These are phyloP conservation scores for Agrilus biguttatus DNA, from an alignment of 2,888 invertebrate species.

Conservation along the genomic window DNA sequence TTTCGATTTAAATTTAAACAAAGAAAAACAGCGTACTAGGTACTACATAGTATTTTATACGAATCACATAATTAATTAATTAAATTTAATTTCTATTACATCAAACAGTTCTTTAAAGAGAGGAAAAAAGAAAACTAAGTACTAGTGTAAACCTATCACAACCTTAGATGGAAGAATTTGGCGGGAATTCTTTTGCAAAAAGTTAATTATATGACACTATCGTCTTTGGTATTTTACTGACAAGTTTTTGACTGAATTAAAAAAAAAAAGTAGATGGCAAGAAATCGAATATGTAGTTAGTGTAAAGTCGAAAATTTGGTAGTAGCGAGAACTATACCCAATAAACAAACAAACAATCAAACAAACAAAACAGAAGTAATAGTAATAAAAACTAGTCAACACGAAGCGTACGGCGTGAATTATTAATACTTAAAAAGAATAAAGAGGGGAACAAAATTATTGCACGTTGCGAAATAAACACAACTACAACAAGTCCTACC, in stretches of 20 bases:
- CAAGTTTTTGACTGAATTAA: constrained; percentile 21
- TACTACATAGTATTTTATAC: no score
- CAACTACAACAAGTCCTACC: constrained; percentile 18
- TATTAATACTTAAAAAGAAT: constrained; percentile 24
- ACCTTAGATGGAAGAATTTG: constrained; percentile 34
- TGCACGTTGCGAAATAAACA: constrained; percentile 25
- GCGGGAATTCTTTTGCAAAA: constrained; percentile 20
- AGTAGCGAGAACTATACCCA: constrained; percentile 5
- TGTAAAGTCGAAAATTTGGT: constrained; percentile 9
- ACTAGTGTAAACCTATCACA: constrained; percentile 30
- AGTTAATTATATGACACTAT: constrained; percentile 25
- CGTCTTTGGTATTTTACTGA: constrained; percentile 31
- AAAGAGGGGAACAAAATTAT: constrained; percentile 17
- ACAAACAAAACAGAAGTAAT: constrained; percentile 17
- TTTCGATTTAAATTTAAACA: no score
- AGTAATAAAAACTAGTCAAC: constrained; percentile 18
- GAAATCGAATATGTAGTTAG: constrained; percentile 15
- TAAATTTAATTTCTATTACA: no score
- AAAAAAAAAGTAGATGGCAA: constrained; percentile 13
- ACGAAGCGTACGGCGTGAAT: constrained; percentile 22
- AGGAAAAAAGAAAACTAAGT: constrained; percentile 17
- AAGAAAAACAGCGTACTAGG: no score
- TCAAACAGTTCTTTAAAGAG: background rate
- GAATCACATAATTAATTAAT: no score
- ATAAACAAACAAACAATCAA: constrained; percentile 7